Percentiles rank a stretch among this genome's conserved stretches.
Evolutionary conservation across 2,888 invertebrate genomes (phyloP).

Genomic region (Amiota minor): DNA sequence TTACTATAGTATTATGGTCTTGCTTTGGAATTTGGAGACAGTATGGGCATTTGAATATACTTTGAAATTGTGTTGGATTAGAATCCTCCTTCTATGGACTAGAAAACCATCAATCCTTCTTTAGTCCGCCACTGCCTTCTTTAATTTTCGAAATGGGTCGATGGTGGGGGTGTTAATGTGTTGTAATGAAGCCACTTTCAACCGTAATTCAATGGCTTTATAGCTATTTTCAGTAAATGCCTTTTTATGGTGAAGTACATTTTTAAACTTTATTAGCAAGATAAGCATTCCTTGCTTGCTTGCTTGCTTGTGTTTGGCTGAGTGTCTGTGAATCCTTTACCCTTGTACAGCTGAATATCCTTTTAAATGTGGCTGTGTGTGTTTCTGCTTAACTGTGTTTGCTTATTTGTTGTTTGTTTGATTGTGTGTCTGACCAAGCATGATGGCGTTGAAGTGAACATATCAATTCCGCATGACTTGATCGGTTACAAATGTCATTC

Average conservation of each 20-base stretch:
- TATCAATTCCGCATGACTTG: conserved; percentile 63
- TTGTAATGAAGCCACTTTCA: conserved; percentile 26
- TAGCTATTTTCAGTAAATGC: conserved; percentile 8
- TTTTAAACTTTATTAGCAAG: conserved; percentile 9
- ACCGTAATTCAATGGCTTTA: conserved; percentile 25
- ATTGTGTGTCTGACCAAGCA: conserved; percentile 5
- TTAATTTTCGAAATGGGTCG: background rate
- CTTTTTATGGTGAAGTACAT: conserved; percentile 12
- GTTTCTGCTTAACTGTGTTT: background rate
- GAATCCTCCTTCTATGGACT: background rate
- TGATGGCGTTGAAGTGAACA: conserved; percentile 35
- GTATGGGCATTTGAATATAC: no score
- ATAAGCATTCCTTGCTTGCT: no score
- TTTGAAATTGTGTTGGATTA: no score
- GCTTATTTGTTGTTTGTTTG: background rate
- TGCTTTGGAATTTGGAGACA: no score
- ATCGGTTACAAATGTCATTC: conserved; percentile 32
- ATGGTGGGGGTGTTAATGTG: conserved; percentile 20
- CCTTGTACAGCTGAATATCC: background rate
- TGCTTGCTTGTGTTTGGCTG: background rate
- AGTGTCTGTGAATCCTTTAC: background rate
- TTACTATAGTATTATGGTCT: no score
- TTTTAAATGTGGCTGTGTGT: background rate
- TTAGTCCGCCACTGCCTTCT: background rate
- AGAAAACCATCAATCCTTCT: background rate